Base-by-base conservation (phyloP, 2,797 vertebrate species). In the Manis pentadactyla region DNA sequence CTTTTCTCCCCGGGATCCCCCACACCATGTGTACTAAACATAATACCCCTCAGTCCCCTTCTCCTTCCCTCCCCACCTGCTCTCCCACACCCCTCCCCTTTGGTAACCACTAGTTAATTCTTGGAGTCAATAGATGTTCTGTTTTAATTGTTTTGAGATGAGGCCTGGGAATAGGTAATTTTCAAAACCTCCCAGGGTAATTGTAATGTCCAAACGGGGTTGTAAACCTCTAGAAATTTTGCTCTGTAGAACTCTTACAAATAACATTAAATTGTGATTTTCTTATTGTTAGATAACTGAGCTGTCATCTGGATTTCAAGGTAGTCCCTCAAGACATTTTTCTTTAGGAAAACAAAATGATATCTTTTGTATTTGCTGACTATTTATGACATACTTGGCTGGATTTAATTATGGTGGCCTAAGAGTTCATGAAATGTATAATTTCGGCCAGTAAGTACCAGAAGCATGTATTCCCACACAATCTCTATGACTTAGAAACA, bases 261-360 rank as follows among this genome's bases (percentile, higher is more conserved):
- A 74, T 61, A 83, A 69, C 42, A 89, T 64, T 89, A 74, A 64
- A 75, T 71, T 93, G 34, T 92, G 34, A 42, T 87, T 84, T 89
- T 91, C 53, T 92, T 86, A 75, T 92, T 79, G 27, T 46, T 42
- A 29, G 25, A 37, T 86, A 17, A 53, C n/a, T 39, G 59, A 87
- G 18, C 31, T 92, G 55, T 87, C 53, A 68, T 84, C 27, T 34
- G 71, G 46, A 94, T 96, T 96, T 90, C 75, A 92, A 77, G 46
- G 27, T 75, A 34, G 61, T 87, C 49, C 18, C 55, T 92, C 39
- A 84, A 87, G 69, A 74, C 10, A 19, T 84, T 89, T 92, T 66
- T 84, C 74, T 97, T 79, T 66, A 39, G 39, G 57, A 78, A 86
- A 95, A 42, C n/a, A 71, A 39, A 85, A 82, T n/a, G 29, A 7